phyloP scores from a whole-genome alignment of 2,797 vertebrate genomes.

The Coracias cyanogaster region DNA sequence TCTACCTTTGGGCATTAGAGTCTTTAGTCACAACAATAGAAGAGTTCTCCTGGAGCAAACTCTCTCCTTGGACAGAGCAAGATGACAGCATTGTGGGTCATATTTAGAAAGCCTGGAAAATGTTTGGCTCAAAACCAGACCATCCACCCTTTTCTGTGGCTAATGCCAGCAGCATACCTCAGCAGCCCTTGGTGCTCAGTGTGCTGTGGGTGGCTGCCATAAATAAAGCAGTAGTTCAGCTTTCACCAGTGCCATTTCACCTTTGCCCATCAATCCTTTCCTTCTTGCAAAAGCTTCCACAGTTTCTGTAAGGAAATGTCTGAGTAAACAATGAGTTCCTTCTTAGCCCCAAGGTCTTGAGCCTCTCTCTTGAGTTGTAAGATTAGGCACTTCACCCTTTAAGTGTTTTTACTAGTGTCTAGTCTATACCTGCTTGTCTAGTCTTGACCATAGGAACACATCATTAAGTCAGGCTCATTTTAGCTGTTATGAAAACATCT shows the following conservation, averaged over 20 bases:
- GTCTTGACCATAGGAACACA: not conserved
- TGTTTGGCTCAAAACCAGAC: not conserved
- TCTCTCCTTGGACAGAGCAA: not conserved
- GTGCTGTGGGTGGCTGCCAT: not conserved
- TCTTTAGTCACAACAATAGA: not conserved
- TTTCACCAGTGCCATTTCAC: not conserved
- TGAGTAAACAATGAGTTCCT: constrained; percentile 51
- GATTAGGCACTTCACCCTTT: not conserved
- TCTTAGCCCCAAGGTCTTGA: constrained; percentile 12
- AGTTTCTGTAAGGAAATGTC: constrained; percentile 57
- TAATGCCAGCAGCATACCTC: not conserved
- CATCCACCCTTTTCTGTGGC: not conserved
- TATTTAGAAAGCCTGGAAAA: not conserved
- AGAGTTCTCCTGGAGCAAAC: not conserved
- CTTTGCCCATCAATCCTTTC: not conserved
- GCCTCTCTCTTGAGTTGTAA: not conserved
- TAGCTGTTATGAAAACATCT: not conserved
- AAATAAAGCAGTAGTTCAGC: not conserved
- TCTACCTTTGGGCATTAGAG: not conserved
- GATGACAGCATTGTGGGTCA: not conserved
- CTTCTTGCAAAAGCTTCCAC: constrained; percentile 53
- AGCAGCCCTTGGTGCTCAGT: not conserved
- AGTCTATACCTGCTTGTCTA: not conserved
- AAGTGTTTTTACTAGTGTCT: not conserved
- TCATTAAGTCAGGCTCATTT: not conserved